Evolutionary conservation across 2,113 vertebrate species (phyloP).

Genomic region (Cisticola juncidis): DNA sequence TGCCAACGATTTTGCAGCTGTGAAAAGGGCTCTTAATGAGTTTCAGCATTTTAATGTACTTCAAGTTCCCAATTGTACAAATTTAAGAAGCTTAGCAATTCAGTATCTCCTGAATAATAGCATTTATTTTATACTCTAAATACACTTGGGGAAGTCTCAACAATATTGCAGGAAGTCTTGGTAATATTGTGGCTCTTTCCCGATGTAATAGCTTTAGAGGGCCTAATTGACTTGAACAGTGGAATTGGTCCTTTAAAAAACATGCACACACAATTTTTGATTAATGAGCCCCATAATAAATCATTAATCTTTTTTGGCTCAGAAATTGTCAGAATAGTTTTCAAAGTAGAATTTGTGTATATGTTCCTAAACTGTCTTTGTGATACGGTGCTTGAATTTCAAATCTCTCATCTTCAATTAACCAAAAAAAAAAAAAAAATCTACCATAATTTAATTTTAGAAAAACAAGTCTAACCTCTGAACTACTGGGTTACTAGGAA

Average conservation of each 20-base stretch:
- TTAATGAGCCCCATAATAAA: slow-evolving; percentile 80
- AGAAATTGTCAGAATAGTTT: slow-evolving; percentile 60
- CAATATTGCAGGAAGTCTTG: slow-evolving; percentile 73
- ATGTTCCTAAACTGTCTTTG: slow-evolving; percentile 44
- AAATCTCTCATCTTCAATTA: slow-evolving; percentile 38
- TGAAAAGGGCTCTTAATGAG: slow-evolving; percentile 75
- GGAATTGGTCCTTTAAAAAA: slow-evolving; percentile 64
- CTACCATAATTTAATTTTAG: slow-evolving; percentile 18
- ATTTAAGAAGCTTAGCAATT: slow-evolving; percentile 79
- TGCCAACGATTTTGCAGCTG: slow-evolving; percentile 62
- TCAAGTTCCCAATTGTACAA: slow-evolving; percentile 75
- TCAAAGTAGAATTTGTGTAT: slow-evolving; percentile 24
- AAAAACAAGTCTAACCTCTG: neutral
- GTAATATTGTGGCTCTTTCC: slow-evolving; percentile 68
- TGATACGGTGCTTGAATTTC: slow-evolving; percentile 36
- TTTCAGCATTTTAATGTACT: slow-evolving; percentile 77
- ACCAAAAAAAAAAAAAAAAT: neutral
- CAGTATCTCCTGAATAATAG: slow-evolving; percentile 75
- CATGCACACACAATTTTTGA: slow-evolving; percentile 66
- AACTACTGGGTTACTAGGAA: neutral
- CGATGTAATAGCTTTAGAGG: slow-evolving; percentile 70
- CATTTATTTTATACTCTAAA: slow-evolving; percentile 78
- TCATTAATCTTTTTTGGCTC: slow-evolving; percentile 78
- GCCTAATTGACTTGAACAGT: slow-evolving; percentile 77
- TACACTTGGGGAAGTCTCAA: slow-evolving; percentile 72